Conservation (phyloP, 2,797 vertebrate species). For the Smutsia gigantea region DNA sequence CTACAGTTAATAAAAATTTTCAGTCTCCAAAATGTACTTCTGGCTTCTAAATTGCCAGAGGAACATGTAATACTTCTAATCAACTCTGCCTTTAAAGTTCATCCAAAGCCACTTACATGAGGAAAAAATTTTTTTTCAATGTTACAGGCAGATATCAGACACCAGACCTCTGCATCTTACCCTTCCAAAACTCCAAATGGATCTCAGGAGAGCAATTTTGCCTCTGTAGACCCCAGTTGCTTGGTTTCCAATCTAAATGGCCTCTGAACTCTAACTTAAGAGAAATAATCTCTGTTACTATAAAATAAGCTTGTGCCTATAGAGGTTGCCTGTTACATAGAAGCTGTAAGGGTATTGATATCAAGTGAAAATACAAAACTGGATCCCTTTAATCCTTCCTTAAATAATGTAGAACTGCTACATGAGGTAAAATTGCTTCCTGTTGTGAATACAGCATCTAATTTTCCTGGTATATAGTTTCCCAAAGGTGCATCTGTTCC, state of each 20-base stretch:
- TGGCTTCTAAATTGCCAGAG: background rate
- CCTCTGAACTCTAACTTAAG: background rate
- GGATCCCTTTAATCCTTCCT: background rate
- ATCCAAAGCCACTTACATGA: background rate
- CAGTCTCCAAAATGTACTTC: background rate
- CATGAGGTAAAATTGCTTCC: background rate
- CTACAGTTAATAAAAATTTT: background rate
- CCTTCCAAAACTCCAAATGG: background rate
- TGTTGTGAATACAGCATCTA: background rate
- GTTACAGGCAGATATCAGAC: background rate
- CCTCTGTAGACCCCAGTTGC: background rate
- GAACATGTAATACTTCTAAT: background rate
- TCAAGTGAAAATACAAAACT: conserved; percentile 1
- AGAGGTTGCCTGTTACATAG: background rate
- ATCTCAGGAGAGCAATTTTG: background rate
- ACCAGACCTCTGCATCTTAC: background rate
- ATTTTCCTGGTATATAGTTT: background rate
- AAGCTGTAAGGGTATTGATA: background rate
- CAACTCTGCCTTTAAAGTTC: background rate
- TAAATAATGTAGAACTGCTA: background rate
- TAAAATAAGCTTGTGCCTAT: background rate
- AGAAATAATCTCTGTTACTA: background rate
- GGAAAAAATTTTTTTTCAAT: background rate
- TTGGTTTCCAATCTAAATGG: background rate
- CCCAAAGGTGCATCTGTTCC: background rate